Conservation (phyloP, 1,140 invertebrate species). For the Zaprionus kolodkinae region DNA sequence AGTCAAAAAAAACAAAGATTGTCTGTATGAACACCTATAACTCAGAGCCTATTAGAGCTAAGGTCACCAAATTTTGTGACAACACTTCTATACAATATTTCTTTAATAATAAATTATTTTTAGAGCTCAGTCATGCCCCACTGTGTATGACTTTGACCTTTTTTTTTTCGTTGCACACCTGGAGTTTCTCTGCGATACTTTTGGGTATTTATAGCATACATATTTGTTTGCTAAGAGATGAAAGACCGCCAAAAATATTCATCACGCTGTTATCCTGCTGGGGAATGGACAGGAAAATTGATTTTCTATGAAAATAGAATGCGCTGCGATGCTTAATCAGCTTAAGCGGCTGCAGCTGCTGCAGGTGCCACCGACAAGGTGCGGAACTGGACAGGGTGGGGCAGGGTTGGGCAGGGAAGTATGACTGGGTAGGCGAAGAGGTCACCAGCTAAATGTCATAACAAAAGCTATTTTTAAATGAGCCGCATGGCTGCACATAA, state of each 20-base stretch:
- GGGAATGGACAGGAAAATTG: constrained; percentile 31
- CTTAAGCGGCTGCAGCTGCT: not conserved
- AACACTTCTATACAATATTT: too few relatives aligned
- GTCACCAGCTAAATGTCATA: constrained; percentile 68
- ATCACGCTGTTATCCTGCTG: not conserved
- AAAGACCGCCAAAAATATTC: not conserved
- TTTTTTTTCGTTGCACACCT: too few relatives aligned
- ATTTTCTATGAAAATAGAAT: constrained; percentile 67
- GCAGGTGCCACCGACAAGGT: not conserved
- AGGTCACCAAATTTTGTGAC: too few relatives aligned
- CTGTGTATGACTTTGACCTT: too few relatives aligned
- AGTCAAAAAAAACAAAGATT: too few relatives aligned
- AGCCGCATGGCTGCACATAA: constrained; percentile 52
- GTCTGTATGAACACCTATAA: too few relatives aligned
- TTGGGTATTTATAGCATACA: too few relatives aligned
- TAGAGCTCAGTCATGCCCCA: too few relatives aligned
- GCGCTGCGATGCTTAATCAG: constrained; percentile 15
- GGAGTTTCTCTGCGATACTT: too few relatives aligned
- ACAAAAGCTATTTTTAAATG: constrained; percentile 76
- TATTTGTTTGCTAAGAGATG: not conserved
- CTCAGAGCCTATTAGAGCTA: too few relatives aligned
- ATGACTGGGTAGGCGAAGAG: constrained; percentile 10
- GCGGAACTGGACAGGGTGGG: too few relatives aligned
- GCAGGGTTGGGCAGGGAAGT: not conserved
- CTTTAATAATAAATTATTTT: too few relatives aligned